Base-by-base conservation (phyloP, 1,140 invertebrate genomes). In the Brachionus rubens region DNA sequence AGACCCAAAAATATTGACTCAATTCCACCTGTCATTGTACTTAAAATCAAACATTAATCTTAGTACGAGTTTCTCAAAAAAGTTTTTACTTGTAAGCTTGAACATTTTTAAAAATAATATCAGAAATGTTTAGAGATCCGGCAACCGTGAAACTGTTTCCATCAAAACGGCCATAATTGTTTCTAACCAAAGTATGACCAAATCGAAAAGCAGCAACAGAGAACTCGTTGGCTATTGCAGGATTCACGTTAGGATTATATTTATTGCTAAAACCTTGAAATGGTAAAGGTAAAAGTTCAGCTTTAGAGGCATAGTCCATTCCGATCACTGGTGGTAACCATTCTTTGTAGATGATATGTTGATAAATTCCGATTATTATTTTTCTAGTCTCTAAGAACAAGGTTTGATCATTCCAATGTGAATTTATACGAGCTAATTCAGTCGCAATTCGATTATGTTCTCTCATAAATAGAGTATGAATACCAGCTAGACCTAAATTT, bases 321-420 rank as follows among this genome's bases (percentile, higher is more conserved):
- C 94, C 93, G 5, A 97, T 86, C 6, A 96, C 84, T 80, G 96
- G 92, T 16, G 94, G 94, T 65, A 98, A 84, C 83, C 93, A 98
- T 85, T 97, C 93, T 80, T 93, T 94, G 83, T 90, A 96, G 0
- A 92, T 94, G 48, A 97, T 91, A 80, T 96, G 93, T 82, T 97
- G 94, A 59, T 94, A 90, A 82, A 91, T 88, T 2, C 93, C 94
- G 56, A 93, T 91, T 56, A 91, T 89, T 79, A 98, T 93, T 46
- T 92, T 88, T 77, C 93, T 87, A 0, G 92, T 85, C 86, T 97
- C 94, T 86, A 91, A 81, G 59, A 82, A 83, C 4, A 80, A 21
- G 12, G 43, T 79, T 33, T 79, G 78, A 59, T 80, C 79, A 26
- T 76, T 54, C 78, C 78, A 79, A 14, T 68, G 6, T 0, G 77